Evolutionary conservation across 2,888 invertebrate species (phyloP).

Genomic region (Cataglyphis rosenhaueri): DNA sequence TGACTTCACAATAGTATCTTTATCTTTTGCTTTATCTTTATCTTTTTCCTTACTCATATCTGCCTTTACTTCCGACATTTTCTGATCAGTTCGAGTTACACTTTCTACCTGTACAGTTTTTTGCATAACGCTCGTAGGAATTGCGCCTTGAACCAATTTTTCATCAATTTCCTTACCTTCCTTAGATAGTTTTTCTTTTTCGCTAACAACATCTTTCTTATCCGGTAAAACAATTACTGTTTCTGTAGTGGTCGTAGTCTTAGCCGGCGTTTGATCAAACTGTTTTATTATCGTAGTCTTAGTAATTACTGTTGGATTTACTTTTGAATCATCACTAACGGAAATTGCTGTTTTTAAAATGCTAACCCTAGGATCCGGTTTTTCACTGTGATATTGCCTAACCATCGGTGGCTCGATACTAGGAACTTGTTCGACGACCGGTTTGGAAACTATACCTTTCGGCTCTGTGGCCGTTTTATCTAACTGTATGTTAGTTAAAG

Average conservation of each 20-base stretch:
- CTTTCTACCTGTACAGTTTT: slow-evolving; percentile 51
- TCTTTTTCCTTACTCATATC: slow-evolving; percentile 15
- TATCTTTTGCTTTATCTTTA: slow-evolving; percentile 46
- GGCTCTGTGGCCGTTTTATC: slow-evolving; percentile 55
- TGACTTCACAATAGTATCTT: slow-evolving; percentile 28
- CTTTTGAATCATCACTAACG: slow-evolving; percentile 68
- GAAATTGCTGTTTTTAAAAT: slow-evolving; percentile 74
- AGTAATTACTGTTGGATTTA: slow-evolving; percentile 71
- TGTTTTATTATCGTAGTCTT: slow-evolving; percentile 75
- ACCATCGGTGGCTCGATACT: slow-evolving; percentile 74
- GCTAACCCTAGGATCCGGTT: slow-evolving; percentile 69
- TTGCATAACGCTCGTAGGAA: slow-evolving; percentile 81
- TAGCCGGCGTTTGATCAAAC: slow-evolving; percentile 63
- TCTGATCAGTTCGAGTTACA: slow-evolving; percentile 48
- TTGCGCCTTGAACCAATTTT: slow-evolving; percentile 85
- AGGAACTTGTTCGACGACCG: slow-evolving; percentile 50
- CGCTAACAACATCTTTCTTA: slow-evolving; percentile 70
- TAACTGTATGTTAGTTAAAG: slow-evolving; percentile 67
- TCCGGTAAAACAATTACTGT: slow-evolving; percentile 34
- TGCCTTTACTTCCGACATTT: slow-evolving; percentile 16
- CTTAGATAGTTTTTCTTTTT: slow-evolving; percentile 87
- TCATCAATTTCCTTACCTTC: slow-evolving; percentile 87
- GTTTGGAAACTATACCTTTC: slow-evolving; percentile 31
- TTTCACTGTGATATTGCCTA: slow-evolving; percentile 74
- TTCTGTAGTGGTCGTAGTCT: slow-evolving; percentile 59